Evolutionary conservation across 2,797 vertebrate genomes (phyloP).

Genomic region (Parotocinclus haroldoi): DNA sequence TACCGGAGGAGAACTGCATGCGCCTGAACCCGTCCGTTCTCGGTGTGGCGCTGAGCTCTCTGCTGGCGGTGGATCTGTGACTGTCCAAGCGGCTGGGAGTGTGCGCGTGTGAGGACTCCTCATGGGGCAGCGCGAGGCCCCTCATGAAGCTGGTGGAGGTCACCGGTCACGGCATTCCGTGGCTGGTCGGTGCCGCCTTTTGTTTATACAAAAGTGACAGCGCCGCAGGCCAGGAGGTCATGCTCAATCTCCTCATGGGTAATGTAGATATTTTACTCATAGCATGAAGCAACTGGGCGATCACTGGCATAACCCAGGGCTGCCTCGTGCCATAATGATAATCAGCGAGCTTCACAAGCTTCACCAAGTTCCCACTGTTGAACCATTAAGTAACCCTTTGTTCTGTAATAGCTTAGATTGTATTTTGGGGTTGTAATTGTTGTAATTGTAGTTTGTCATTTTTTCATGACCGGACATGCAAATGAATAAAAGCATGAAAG

Average conservation of each 20-base stretch:
- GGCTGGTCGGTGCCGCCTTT: constrained; percentile 84
- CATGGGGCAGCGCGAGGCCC: constrained; percentile 87
- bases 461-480: too few species aligned
- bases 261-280: constrained; percentile 46
- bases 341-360: too few species aligned
- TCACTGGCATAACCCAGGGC: too few species aligned
- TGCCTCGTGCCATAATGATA: too few species aligned
- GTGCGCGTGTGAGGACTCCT: constrained; percentile 86
- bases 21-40: constrained; percentile 87
- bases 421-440: background rate
- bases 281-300: too few species aligned
- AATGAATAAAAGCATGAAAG: too few species aligned
- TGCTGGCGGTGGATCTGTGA: constrained; percentile 93
- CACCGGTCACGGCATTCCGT: constrained; percentile 91
- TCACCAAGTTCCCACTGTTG: too few species aligned
- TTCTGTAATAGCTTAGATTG: too few species aligned
- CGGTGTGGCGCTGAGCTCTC: constrained; percentile 84
- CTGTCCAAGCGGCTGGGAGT: constrained; percentile 91
- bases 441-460: too few species aligned
- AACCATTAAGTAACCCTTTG: too few species aligned
- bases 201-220: constrained; percentile 87
- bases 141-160: constrained; percentile 93
- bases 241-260: constrained; percentile 92
- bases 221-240: constrained; percentile 85
- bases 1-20: constrained; percentile 84